Conservation (phyloP, 2,888 invertebrate species). For the Ophioninae sp. region DNA sequence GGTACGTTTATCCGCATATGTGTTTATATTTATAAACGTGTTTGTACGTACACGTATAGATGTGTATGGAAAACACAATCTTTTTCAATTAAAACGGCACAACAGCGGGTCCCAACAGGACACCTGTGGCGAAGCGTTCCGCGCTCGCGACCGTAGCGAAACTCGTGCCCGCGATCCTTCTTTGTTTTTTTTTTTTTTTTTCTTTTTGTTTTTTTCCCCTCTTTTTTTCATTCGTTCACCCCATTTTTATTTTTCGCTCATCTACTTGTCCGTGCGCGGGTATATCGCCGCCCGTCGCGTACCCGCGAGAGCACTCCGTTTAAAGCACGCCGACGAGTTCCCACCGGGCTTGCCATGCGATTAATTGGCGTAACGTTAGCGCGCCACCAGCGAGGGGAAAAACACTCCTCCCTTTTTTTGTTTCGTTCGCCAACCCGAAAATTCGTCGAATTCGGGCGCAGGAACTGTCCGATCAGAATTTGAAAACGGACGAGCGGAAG, state of each 20-base stretch:
- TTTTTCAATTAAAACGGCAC: slow-evolving; percentile 57
- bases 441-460: slow-evolving; percentile 15
- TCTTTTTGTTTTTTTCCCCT: no score
- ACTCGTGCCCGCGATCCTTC: not conserved
- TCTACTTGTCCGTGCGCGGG: slow-evolving; percentile 29
- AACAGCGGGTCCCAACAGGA: slow-evolving; percentile 51
- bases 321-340: slow-evolving; percentile 31
- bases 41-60: not conserved
- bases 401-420: not conserved
- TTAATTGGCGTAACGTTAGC: slow-evolving; percentile 45
- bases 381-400: slow-evolving; percentile 1
- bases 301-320: slow-evolving; percentile 57
- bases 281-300: slow-evolving; percentile 10
- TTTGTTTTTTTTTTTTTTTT: no score
- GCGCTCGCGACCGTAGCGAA: slow-evolving; percentile 25
- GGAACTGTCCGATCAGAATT: not conserved
- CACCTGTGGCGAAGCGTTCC: slow-evolving; percentile 56
- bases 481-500: no score
- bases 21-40: not conserved
- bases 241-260: slow-evolving; percentile 58
- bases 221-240: slow-evolving; percentile 69
- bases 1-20: not conserved
- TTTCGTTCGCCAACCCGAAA: not conserved
- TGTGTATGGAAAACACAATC: slow-evolving; percentile 33
- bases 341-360: slow-evolving; percentile 16